Evolutionary conservation across 1,140 invertebrate species (phyloP), one percentile per base, ranked within the genome.

Genomic region (Brachionus plicatilis): DNA sequence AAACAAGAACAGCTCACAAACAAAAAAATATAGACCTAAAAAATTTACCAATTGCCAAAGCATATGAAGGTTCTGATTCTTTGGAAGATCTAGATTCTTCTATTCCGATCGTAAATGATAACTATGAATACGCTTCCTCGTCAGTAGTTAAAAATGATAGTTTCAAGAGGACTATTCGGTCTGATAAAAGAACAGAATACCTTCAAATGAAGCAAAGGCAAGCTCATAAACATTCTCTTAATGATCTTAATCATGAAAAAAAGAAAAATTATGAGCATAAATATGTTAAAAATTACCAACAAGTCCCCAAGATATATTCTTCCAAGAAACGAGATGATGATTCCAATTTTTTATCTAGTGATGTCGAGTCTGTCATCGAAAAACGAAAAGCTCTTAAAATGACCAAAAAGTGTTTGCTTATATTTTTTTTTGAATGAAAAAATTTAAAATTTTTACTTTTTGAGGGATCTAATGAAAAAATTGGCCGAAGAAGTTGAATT

Each of bases 1-100:
- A 68, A 12, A 6, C 68, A 20, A 72, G 17, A 9, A 9, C 14
- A 8, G 43, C 2, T 20, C 3, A 6, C 17, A 72, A 20, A 7
- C n/a, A 72, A 72, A 72, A 72, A 72, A 43, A 24, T 53, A 27
- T 75, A 9, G 70, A 75, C 20, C 41, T 53, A 29, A 76, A 50
- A 50, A 76, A 50, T 50, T 6, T 76, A 27, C 72, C 72, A 6
- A 47, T 53, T 3, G 72, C 72, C 24, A 76, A 76, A 50, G 72
- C 72, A 12, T 76, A 76, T 76, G 72, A 76, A 76, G 72, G 72
- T 11, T 76, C 72, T 37, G 72, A 76, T 27, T 76, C 72, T 47
- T 27, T 50, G 5, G 72, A 76, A 76, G 72, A 76, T 29, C 20
- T 76, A 12, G 72, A 76, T 50, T 50, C 43, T 50, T 76, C 45